These are phyloP conservation scores for Malthinus flaveolus DNA, from an alignment of 2,888 invertebrate genomes.

Conservation along the genomic window DNA sequence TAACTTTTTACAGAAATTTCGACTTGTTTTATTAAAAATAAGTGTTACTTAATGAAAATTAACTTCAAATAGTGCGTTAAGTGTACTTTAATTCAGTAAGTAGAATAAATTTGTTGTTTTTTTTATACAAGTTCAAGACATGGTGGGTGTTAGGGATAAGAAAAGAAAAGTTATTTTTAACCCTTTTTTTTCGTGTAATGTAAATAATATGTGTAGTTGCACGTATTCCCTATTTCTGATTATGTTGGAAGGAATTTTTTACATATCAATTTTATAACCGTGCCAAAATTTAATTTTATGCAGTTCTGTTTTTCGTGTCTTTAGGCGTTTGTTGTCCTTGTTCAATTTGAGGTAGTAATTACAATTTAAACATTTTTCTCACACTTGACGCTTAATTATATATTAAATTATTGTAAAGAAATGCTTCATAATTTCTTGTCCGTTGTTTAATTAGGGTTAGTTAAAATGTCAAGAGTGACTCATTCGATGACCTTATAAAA, in stretches of 20 bases:
- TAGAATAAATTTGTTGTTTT: not conserved
- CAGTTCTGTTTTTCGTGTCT: constrained; percentile 12
- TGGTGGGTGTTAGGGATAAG: constrained; percentile 23
- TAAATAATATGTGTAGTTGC: constrained; percentile 1
- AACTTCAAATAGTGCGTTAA: constrained; percentile 8
- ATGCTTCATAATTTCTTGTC: constrained; percentile 1
- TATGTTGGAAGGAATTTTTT: constrained; percentile 1
- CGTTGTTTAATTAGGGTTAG: constrained; percentile 18
- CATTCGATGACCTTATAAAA: constrained; percentile 30
- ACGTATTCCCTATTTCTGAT: constrained; percentile 22
- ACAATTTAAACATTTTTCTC: constrained; percentile 1
- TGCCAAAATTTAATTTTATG: constrained; percentile 20
- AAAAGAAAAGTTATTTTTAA: constrained; percentile 30
- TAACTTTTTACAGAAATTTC: constrained; percentile 22
- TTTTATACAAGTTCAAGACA: not conserved
- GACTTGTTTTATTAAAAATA: constrained; percentile 17
- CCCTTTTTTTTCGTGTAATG: constrained; percentile 15
- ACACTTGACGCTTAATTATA: constrained; percentile 4
- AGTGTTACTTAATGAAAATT: constrained; percentile 9
- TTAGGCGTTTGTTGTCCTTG: constrained; percentile 12
- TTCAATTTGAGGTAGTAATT: constrained; percentile 8
- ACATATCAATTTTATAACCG: constrained; percentile 12
- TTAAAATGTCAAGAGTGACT: constrained; percentile 30
- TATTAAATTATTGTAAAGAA: not conserved
- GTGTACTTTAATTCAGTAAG: constrained; percentile 26